phyloP scores from a whole-genome alignment of 2,113 vertebrate species.

The Carollia perspicillata region DNA sequence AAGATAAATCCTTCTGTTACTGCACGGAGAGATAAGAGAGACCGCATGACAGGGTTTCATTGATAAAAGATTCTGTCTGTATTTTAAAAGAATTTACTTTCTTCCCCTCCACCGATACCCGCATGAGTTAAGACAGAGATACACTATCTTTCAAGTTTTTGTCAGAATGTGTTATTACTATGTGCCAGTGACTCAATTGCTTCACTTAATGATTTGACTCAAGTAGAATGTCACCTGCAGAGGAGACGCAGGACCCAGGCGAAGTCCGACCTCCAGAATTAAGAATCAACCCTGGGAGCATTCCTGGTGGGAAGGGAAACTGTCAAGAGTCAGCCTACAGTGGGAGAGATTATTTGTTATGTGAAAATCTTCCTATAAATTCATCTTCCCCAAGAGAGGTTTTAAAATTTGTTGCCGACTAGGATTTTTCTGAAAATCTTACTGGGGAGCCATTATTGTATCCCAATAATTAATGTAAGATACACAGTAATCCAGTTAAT shows the following conservation, averaged over 20 bases:
- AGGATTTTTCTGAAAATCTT: neutral
- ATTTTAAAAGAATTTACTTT: slow-evolving; percentile 76
- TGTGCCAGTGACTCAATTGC: slow-evolving; percentile 52
- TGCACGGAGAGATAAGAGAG: slow-evolving; percentile 75
- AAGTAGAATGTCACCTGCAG: neutral
- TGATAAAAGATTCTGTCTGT: slow-evolving; percentile 77
- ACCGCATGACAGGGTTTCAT: slow-evolving; percentile 69
- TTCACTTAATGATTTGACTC: slow-evolving; percentile 47
- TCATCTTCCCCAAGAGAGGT: neutral
- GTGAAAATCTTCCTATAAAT: neutral
- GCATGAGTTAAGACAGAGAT: slow-evolving; percentile 73
- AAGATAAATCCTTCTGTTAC: slow-evolving; percentile 76
- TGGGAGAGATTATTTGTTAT: neutral
- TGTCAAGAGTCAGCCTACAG: neutral
- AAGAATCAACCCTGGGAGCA: neutral
- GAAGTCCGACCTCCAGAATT: neutral
- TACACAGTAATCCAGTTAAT: neutral
- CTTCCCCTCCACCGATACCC: slow-evolving; percentile 67
- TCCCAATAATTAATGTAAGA: neutral
- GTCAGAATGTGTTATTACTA: slow-evolving; percentile 63
- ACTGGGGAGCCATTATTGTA: neutral
- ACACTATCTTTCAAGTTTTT: slow-evolving; percentile 74
- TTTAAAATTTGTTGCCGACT: neutral
- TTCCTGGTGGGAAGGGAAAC: neutral
- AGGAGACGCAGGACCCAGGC: neutral